phyloP scores from a whole-genome alignment of 2,888 invertebrate genomes.

The Lochmaea crataegi region DNA sequence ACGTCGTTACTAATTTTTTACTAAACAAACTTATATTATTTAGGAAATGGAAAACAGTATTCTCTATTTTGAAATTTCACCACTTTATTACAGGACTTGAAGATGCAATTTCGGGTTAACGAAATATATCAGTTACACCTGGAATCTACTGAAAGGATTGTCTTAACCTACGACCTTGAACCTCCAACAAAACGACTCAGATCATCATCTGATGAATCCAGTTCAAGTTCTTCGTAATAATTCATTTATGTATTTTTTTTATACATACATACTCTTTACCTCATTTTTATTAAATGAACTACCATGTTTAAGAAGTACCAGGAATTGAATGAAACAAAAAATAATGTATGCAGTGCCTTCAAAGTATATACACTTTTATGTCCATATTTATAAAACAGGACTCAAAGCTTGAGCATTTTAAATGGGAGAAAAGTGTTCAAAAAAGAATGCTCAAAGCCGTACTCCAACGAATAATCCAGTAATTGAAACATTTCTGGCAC shows the following conservation, averaged over 20 bases:
- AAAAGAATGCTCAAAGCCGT: too few species aligned
- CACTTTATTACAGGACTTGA: constrained; percentile 38
- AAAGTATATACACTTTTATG: too few species aligned
- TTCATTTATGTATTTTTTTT: neutral
- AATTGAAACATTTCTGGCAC: too few species aligned
- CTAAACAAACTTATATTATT: too few species aligned
- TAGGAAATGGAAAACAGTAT: neutral
- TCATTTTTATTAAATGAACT: neutral
- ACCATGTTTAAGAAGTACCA: too few species aligned
- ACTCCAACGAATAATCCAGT: too few species aligned
- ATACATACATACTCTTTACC: neutral
- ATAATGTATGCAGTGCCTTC: too few species aligned
- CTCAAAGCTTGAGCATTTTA: too few species aligned
- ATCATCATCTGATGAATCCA: constrained; percentile 34
- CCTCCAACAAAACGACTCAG: constrained; percentile 35
- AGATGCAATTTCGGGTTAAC: constrained; percentile 38
- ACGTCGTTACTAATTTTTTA: too few species aligned
- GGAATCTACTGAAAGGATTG: constrained; percentile 20
- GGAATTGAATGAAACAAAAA: too few species aligned
- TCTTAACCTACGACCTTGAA: constrained; percentile 24
- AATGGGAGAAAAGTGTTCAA: too few species aligned
- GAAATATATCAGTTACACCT: constrained; percentile 28
- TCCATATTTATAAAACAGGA: too few species aligned
- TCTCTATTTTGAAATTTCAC: neutral
- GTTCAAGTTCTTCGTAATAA: constrained; percentile 19